These are phyloP conservation scores for Campopleginae sp. DNA, from an alignment of 2,888 invertebrate genomes.

Conservation along the genomic window DNA sequence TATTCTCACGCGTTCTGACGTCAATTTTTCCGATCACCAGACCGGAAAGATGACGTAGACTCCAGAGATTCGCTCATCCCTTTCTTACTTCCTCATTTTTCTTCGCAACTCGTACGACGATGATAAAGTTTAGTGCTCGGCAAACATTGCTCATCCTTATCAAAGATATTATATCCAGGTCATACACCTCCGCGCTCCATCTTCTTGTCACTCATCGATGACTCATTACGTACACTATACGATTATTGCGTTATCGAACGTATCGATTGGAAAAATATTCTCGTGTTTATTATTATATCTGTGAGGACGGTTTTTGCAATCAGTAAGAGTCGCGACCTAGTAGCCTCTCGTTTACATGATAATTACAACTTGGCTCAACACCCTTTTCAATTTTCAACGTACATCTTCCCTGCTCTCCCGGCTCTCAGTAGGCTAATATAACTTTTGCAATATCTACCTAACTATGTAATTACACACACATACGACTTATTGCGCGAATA, in stretches of 20 bases:
- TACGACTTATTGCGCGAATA: neutral
- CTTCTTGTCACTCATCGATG: constrained; percentile 27
- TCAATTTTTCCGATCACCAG: constrained; percentile 54
- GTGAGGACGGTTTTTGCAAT: neutral
- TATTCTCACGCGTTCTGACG: constrained; percentile 54
- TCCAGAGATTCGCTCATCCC: constrained; percentile 5
- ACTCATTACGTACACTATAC: constrained; percentile 12
- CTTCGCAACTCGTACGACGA: constrained; percentile 9
- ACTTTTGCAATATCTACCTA: constrained; percentile 46
- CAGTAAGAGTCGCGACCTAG: constrained; percentile 30
- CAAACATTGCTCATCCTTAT: neutral
- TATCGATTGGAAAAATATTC: constrained; percentile 12
- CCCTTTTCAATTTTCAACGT: constrained; percentile 36
- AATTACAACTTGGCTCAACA: neutral
- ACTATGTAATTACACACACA: neutral
- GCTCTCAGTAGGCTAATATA: neutral
- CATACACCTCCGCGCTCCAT: constrained; percentile 1
- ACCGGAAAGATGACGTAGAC: constrained; percentile 60
- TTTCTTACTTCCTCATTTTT: neutral
- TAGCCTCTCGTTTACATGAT: constrained; percentile 25
- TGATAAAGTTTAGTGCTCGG: constrained; percentile 21
- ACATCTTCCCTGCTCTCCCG: constrained; percentile 9
- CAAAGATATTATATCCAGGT: constrained; percentile 33
- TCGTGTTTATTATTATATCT: neutral
- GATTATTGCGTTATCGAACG: constrained; percentile 38